Base-by-base conservation (phyloP, 2,113 vertebrate species). In the Diphyllodes magnificus region DNA sequence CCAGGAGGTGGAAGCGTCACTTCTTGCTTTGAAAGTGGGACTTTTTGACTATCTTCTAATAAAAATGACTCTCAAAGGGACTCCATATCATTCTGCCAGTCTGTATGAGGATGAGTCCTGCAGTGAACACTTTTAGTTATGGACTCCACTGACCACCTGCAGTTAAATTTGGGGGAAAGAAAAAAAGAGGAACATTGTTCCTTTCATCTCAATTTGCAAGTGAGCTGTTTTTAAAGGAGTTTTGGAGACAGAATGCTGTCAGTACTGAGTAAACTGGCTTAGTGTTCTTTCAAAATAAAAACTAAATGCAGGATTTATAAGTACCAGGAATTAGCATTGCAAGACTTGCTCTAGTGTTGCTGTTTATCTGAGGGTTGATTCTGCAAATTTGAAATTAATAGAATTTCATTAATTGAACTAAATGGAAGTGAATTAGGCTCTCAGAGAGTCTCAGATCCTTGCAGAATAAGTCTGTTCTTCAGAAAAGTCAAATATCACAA, bases 261-360 rank as follows among this genome's bases (percentile, higher is more conserved):
- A 92, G 57, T 92, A 72, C 44, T 70, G 31, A 79, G 44, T 91
- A 93, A 92, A 71, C 21, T 45, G 21, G 4, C 31, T 87, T 79
- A 76, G 42, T 91, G 73, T 85, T 92, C 70, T 72, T 95, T 85
- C 51, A 93, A 81, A 91, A 83, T 68, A 73, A 83, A 91, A 93
- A 73, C 13, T 86, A 91, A 89, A 93, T 68, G 33, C 20, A 47
- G 47, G 51, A 68, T 71, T 94, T 84, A 31, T 82, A 80, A 96
- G 35, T 78, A 75, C 16, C 47, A 54, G 21, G 35, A 83, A 75
- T 78, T 91, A 84, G 13, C 68, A 80, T 71, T 68, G n/a, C 24
- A 86, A 95, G 50, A 69, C 37, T 71, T 84, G n/a, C 31, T 78
- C 59, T 77, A 81, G 12, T 1, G 0, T 78, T 68, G 47, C 28